phyloP scores from a whole-genome alignment of 2,888 invertebrate species.

The Drosophila basisetae region DNA sequence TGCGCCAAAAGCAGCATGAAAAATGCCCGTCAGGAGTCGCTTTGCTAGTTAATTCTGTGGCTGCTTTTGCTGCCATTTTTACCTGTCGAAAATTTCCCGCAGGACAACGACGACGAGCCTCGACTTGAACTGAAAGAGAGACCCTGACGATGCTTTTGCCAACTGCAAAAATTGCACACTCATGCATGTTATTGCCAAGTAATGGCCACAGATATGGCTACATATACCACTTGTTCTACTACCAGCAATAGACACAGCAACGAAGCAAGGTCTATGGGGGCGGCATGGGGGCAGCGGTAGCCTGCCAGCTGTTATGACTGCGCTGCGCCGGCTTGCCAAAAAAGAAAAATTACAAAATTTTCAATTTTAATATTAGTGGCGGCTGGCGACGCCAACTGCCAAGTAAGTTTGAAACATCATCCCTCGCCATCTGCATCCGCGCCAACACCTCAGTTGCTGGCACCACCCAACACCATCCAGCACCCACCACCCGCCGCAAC shows the following conservation, averaged over 20 bases:
- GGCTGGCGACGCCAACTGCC: slow-evolving; percentile 75
- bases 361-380: slow-evolving; percentile 81
- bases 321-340: slow-evolving; percentile 74
- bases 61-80: slow-evolving; percentile 71
- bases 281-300: background rate
- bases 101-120: slow-evolving; percentile 57
- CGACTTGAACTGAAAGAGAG: slow-evolving; percentile 13
- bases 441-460: slow-evolving; percentile 39
- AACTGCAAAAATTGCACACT: slow-evolving; percentile 79
- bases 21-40: slow-evolving; percentile 52
- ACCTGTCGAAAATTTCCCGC: slow-evolving; percentile 82
- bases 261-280: background rate
- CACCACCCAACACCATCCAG: background rate
- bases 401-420: slow-evolving; percentile 28
- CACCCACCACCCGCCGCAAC: slow-evolving; percentile 9
- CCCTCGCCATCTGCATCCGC: background rate
- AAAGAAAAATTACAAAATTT: slow-evolving; percentile 79
- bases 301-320: slow-evolving; percentile 77
- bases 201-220: slow-evolving; percentile 67
- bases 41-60: slow-evolving; percentile 73
- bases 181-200: slow-evolving; percentile 81
- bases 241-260: slow-evolving; percentile 25
- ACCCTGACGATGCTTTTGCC: slow-evolving; percentile 59
- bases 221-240: slow-evolving; percentile 12
- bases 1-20: slow-evolving; percentile 59